Base-by-base conservation (phyloP, 2,888 invertebrate species). In the Polymixis flavicincta region DNA sequence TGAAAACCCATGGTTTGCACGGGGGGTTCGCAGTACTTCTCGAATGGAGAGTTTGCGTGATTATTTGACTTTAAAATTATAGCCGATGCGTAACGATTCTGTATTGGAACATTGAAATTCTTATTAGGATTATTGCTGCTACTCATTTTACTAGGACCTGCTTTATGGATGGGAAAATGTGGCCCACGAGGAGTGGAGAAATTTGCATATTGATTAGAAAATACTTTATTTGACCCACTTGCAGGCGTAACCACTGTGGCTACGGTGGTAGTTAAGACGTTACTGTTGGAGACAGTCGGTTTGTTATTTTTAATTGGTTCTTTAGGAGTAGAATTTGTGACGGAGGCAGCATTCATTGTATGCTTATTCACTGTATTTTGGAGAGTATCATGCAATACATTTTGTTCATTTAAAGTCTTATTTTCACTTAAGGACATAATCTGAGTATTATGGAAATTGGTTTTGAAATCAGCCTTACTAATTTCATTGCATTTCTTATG, bases 41-140 rank as follows among this genome's bases (percentile, higher is more conserved):
- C 50, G 6, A 17, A 48, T 42, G 42, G 55, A 37, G 19, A 37
- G 13, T 59, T 66, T n/a, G 61, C 37, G 19, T 76, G 63, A 25
- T 65, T 67, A 63, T 78, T 73, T 37, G 80, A 65, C 28, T 68
- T 81, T 66, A 83, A 61, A 52, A 75, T 71, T 19, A 69, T 78
- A 59, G 78, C 45, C 25, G 83, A 71, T 22, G 76, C 52, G 13
- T 72, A 72, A 42, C 37, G 60, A 72, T 74, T 82, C 17, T 74
- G 52, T 25, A 78, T 42, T 52, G 61, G 28, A 14, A 11, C 17
- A 32, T 76, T 75, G 17, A 19, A 17, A 50, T 65, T 61, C n/a
- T 71, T 74, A 2, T 63, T 37, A 59, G 52, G 25, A 55, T 45
- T 50, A 50, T 37, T 59, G 13, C 11, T 54, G 55, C 2, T n/a